Conservation (phyloP, 2,888 invertebrate genomes). For the Lasioglossum lativentre region DNA sequence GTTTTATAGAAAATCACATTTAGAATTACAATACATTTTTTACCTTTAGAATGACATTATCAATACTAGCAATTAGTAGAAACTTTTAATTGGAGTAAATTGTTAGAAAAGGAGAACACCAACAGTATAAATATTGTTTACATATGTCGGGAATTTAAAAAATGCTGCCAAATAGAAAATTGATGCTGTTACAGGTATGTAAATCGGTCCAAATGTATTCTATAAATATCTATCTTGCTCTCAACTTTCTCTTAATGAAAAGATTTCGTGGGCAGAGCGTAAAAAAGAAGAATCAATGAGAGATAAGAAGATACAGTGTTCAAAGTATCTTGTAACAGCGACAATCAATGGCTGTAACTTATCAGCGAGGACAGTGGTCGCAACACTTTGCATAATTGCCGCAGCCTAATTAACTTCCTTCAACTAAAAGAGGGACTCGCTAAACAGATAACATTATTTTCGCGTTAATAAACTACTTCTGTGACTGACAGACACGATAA, state of each 20-base stretch:
- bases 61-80: not conserved
- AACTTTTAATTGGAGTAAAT: not conserved
- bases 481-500: constrained; percentile 29
- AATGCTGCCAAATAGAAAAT: not conserved
- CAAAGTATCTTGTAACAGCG: constrained; percentile 52
- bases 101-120: not conserved
- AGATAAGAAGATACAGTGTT: constrained; percentile 18
- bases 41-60: too few relatives aligned
- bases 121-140: not conserved
- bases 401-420: constrained; percentile 59
- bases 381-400: constrained; percentile 60
- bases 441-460: constrained; percentile 56
- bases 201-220: not conserved
- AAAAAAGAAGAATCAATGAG: constrained; percentile 11
- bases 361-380: constrained; percentile 53
- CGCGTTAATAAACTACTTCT: constrained; percentile 39
- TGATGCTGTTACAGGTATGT: not conserved
- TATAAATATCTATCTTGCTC: constrained; percentile 3
- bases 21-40: too few relatives aligned
- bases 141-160: not conserved
- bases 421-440: constrained; percentile 29
- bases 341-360: constrained; percentile 52
- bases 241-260: constrained; percentile 14
- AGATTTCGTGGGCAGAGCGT: constrained; percentile 9
- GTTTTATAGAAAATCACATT: too few relatives aligned